phyloP scores from a whole-genome alignment of 2,888 invertebrate genomes.

The Aspidiotus destructor region DNA sequence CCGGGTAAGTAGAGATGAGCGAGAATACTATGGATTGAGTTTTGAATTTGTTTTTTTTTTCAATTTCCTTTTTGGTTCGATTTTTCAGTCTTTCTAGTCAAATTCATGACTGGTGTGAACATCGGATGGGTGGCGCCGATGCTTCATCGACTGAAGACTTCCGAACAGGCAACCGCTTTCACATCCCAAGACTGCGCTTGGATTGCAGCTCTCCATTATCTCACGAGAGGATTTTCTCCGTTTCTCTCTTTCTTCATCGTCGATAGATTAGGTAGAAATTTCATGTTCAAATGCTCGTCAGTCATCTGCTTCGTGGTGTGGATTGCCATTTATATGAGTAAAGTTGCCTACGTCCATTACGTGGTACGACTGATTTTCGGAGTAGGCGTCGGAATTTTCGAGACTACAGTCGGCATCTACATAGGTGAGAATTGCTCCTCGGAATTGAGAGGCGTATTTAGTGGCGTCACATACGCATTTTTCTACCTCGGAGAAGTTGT shows the following conservation, averaged over 20 bases:
- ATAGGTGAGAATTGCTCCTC: conserved; percentile 34
- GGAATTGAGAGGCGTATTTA: conserved; percentile 1
- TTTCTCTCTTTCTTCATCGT: not conserved
- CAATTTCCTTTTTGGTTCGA: no score
- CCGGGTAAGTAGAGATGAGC: no score
- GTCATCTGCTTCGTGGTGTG: not conserved
- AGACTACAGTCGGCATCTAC: conserved; percentile 36
- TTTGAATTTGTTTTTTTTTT: no score
- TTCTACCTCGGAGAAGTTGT: conserved; percentile 34
- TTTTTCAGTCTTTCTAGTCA: no score
- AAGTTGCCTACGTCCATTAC: conserved; percentile 29
- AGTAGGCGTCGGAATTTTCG: conserved; percentile 36
- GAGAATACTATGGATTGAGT: no score
- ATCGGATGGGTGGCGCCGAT: conserved; percentile 14
- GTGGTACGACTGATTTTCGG: conserved; percentile 36
- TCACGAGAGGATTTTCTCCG: conserved; percentile 2
- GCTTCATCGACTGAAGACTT: conserved; percentile 1
- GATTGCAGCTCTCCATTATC: conserved; percentile 22
- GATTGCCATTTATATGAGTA: not conserved
- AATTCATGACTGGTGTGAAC: not conserved
- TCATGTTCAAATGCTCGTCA: not conserved
- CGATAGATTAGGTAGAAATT: conserved; percentile 9
- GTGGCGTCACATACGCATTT: not conserved
- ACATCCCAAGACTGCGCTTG: conserved; percentile 2
- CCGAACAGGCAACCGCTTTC: not conserved